Percentiles rank a stretch among this genome's conserved stretches.
Evolutionary conservation across 2,113 vertebrate genomes (phyloP).

Genomic region (Narcine bancroftii): DNA sequence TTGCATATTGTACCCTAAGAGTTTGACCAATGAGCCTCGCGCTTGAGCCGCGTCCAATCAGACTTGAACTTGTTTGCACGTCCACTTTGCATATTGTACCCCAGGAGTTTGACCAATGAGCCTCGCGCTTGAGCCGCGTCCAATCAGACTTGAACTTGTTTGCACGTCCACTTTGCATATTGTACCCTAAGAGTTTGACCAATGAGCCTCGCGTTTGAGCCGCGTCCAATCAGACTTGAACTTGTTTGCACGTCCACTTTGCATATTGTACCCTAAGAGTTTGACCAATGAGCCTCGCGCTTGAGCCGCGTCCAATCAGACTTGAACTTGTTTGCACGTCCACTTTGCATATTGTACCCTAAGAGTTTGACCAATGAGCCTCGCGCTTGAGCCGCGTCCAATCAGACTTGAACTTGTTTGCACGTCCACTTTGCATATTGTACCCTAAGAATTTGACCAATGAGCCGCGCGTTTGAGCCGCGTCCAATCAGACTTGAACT

Average conservation of each 20-base stretch:
- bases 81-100: slow-evolving; percentile 3
- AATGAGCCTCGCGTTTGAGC: background rate
- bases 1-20: slow-evolving; percentile 3
- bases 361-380: background rate
- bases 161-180: background rate
- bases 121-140: background rate
- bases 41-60: slow-evolving; percentile 16
- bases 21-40: background rate
- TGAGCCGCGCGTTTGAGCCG: background rate
- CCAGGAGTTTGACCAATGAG: slow-evolving; percentile 5
- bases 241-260: slow-evolving; percentile 16
- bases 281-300: background rate
- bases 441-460: slow-evolving; percentile 3
- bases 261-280: background rate
- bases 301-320: slow-evolving; percentile 11
- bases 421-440: background rate
- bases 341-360: slow-evolving; percentile 3
- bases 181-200: slow-evolving; percentile 4
- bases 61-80: background rate
- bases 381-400: background rate
- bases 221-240: slow-evolving; percentile 13
- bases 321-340: slow-evolving; percentile 5
- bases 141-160: slow-evolving; percentile 17
- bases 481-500: slow-evolving; percentile 22
- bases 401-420: slow-evolving; percentile 11